Evolutionary conservation across 2,797 vertebrate species (phyloP).

Genomic region (Brachyrhaphis roseni): DNA sequence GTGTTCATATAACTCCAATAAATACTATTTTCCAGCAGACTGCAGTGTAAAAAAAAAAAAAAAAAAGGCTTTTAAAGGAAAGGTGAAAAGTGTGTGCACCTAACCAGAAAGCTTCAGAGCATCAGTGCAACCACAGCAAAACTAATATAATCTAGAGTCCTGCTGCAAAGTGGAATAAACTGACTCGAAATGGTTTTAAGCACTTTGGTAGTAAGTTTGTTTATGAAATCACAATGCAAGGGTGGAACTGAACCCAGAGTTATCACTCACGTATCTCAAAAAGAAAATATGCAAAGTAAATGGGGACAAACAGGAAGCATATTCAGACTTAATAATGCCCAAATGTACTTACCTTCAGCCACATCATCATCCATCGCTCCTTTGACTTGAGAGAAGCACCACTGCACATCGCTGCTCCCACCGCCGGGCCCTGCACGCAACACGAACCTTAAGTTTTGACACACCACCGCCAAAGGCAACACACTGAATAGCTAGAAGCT

Average conservation of each 20-base stretch:
- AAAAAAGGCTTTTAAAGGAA: background rate
- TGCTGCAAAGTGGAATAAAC: background rate
- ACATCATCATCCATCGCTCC: slow-evolving; percentile 95
- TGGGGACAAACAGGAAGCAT: background rate
- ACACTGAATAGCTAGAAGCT: slow-evolving; percentile 61
- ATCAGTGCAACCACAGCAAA: background rate
- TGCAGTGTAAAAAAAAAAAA: background rate
- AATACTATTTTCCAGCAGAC: background rate
- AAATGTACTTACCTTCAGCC: slow-evolving; percentile 88
- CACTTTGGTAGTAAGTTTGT: background rate
- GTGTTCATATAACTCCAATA: background rate
- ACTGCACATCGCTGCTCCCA: slow-evolving; percentile 93
- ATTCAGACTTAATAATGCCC: background rate
- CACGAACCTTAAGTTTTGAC: slow-evolving; percentile 33
- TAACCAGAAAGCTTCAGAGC: background rate
- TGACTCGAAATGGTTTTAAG: background rate
- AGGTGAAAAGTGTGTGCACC: background rate
- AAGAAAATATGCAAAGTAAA: background rate
- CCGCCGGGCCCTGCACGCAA: slow-evolving; percentile 84
- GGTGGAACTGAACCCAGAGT: background rate
- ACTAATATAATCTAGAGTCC: background rate
- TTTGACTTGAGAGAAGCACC: slow-evolving; percentile 99
- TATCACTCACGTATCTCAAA: background rate
- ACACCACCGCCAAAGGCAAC: slow-evolving; percentile 11
- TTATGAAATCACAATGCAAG: background rate